phyloP scores from a whole-genome alignment of 1,140 invertebrate species.

The Plectus sambesii region DNA sequence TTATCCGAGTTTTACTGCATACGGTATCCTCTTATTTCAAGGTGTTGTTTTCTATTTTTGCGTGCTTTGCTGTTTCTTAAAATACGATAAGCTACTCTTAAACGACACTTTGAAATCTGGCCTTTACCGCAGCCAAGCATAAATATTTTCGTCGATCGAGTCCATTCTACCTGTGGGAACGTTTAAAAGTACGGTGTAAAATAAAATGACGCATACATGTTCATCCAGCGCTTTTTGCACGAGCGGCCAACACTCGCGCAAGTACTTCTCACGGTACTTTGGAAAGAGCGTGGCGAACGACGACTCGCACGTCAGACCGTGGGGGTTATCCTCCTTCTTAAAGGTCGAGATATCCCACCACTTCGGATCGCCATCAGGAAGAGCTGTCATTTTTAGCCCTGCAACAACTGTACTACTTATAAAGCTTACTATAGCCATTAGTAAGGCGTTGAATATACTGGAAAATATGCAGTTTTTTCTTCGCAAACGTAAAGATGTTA shows the following conservation, averaged over 20 bases:
- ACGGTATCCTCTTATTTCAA: no score
- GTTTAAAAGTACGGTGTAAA: not conserved
- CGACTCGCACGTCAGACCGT: slow-evolving; percentile 64
- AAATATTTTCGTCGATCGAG: slow-evolving; percentile 4
- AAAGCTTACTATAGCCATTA: no score
- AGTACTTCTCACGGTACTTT: slow-evolving; percentile 89
- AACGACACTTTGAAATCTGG: no score
- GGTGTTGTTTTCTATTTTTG: no score
- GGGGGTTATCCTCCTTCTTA: slow-evolving; percentile 74
- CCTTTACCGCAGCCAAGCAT: slow-evolving; percentile 28
- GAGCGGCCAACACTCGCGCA: slow-evolving; percentile 87
- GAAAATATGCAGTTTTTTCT: no score
- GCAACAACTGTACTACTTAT: no score
- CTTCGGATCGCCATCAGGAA: slow-evolving; percentile 45
- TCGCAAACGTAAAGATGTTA: no score
- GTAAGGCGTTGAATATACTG: no score
- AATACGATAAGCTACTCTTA: no score
- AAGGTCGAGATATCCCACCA: slow-evolving; percentile 74
- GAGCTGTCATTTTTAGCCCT: no score
- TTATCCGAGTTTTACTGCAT: no score
- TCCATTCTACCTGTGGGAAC: slow-evolving; percentile 7
- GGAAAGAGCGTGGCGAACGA: slow-evolving; percentile 70
- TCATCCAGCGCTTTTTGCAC: slow-evolving; percentile 67
- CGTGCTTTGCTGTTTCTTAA: no score
- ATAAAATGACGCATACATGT: slow-evolving; percentile 44